phyloP scores from a whole-genome alignment of 2,797 vertebrate species.

The Glyptemys insculpta region DNA sequence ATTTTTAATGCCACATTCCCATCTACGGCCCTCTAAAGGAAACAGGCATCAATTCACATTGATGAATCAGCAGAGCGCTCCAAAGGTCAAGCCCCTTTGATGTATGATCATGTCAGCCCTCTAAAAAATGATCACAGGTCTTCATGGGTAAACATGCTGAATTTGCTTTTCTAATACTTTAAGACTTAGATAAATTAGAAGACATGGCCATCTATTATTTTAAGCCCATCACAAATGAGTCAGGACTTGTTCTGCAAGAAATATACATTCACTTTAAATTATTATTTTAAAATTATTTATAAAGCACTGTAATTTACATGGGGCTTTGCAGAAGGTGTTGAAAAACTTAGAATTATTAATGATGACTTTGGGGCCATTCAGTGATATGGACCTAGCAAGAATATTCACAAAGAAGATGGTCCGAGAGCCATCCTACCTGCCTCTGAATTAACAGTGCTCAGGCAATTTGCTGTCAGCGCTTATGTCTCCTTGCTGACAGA shows the following conservation, averaged over 20 bases:
- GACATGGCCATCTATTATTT: conserved; percentile 43
- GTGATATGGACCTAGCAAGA: neutral
- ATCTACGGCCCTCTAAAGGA: conserved; percentile 18
- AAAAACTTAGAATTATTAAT: neutral
- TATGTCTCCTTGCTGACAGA: neutral
- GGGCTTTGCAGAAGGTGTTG: neutral
- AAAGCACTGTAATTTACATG: neutral
- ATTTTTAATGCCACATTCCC: neutral
- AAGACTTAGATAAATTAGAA: conserved; percentile 64
- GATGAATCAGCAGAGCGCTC: conserved; percentile 18
- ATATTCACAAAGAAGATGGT: neutral
- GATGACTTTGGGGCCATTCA: neutral
- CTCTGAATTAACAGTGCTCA: neutral
- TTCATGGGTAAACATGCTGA: conserved; percentile 65
- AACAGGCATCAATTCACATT: conserved; percentile 17
- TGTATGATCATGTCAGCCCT: conserved; percentile 41
- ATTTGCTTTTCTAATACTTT: conserved; percentile 70
- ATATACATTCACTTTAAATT: conserved; percentile 39
- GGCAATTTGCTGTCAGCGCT: conserved; percentile 30
- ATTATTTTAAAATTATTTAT: neutral
- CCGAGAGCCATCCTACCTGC: neutral
- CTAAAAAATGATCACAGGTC: conserved; percentile 60
- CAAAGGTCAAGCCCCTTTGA: conserved; percentile 56
- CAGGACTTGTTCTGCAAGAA: conserved; percentile 33
- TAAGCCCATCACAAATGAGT: conserved; percentile 62